Base-by-base conservation (phyloP, 2,797 vertebrate species). In the Notolabrus celidotus region DNA sequence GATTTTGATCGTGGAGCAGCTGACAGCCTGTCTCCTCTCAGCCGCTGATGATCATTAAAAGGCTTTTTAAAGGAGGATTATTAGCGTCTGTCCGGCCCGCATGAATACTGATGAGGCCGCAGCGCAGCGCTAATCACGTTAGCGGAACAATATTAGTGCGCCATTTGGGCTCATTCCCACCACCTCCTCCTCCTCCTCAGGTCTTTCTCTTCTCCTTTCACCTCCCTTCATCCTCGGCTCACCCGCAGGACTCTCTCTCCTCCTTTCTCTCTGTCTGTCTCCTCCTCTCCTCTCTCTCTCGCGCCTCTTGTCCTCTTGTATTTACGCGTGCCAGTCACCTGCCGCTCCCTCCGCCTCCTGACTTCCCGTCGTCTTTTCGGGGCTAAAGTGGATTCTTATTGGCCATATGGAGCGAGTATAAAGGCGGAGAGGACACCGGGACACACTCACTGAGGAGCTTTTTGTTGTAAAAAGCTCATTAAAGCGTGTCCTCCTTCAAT, bases 401-500 rank as follows among this genome's bases (percentile, higher is more conserved):
- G 94, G 95, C 93, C 45, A 53, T 22, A 11, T 27, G 3, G 29
- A 54, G 64, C 11, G 56, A 8, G 59, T 12, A 47, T 51, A 53
- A 55, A 71, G 67, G 65, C 61, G 16, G 23, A 47, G 71, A 60
- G 79, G 62, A 80, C 70, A 74, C 50, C 54, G 77, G 74, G 94
- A 92, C 94, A 91, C 92, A 94, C 94, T 95, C 58, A 55, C 68
- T 61, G 92, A 92, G 92, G 82, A 47, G 86, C 77, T 89, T 84
- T 94, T 95, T 77, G 74, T 81, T 93, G 94, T 87, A 86, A 79
- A 93, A 93, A 94, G 95, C 95, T 94, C 95, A 95, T 96, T 96
- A 96, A 95, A 95, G 94, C 92, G 94, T 81, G 74, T 88, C 83
- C 71, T 45, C 71, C 55, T 90, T 89, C 89, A 94, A 94, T 92